These are phyloP conservation scores for Tenthredo notha DNA, from an alignment of 2,888 invertebrate genomes.

Conservation along the genomic window DNA sequence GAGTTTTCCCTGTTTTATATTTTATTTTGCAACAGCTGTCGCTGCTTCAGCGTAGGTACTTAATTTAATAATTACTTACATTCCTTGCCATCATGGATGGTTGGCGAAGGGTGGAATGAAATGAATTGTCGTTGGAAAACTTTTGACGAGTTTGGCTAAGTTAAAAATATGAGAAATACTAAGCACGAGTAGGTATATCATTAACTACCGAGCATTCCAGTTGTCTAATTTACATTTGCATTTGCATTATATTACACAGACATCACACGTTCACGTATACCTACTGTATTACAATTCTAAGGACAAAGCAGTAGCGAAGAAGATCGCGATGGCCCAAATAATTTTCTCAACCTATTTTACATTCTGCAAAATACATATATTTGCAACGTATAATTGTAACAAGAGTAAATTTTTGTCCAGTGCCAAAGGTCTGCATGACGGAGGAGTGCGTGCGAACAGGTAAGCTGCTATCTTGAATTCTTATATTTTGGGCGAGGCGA, in stretches of 20 bases:
- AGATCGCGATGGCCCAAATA: not conserved
- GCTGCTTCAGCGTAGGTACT: constrained; percentile 14
- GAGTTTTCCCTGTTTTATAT: constrained; percentile 8
- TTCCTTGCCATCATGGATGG: not conserved
- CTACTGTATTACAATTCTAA: not conserved
- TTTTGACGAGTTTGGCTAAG: constrained; percentile 26
- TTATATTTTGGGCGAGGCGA: not conserved
- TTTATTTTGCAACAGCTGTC: not conserved
- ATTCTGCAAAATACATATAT: constrained; percentile 39
- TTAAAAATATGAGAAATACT: constrained; percentile 1
- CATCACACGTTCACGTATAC: not conserved
- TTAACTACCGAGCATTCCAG: constrained; percentile 6
- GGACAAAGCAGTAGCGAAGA: not conserved
- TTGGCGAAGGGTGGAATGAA: constrained; percentile 8
- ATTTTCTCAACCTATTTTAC: not conserved
- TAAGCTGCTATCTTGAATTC: constrained; percentile 72
- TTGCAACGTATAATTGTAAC: constrained; percentile 56
- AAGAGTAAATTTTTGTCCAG: constrained; percentile 65
- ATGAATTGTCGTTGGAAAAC: constrained; percentile 10
- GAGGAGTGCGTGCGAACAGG: constrained; percentile 85
- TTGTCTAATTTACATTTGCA: constrained; percentile 15
- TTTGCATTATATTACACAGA: not conserved
- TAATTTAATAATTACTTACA: constrained; percentile 28
- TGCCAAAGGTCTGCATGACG: constrained; percentile 80
- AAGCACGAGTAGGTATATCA: constrained; percentile 20